Evolutionary conservation across 2,113 vertebrate species (phyloP), one percentile per base, ranked within the genome.

Genomic region (Porphyrio hochstetteri): DNA sequence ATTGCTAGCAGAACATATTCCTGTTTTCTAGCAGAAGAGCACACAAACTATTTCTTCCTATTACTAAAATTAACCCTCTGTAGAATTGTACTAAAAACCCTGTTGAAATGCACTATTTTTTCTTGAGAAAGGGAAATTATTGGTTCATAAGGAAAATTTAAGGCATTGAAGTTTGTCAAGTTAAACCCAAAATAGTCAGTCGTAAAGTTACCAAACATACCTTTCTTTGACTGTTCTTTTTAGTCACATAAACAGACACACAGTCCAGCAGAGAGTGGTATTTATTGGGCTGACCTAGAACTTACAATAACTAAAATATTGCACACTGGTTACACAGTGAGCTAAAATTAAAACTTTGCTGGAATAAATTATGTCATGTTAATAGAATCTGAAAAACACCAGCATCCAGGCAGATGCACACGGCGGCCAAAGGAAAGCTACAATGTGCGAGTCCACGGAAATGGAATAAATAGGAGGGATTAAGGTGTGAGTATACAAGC

Each of bases 321-420:
- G 36, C 76, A 88, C 4, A 13, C 36, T 83, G 59, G 91, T 94
- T 92, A 90, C 56, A 75, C 44, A 79, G 63, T 70, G 50, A 92
- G 57, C 81, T 95, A 95, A 97, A 96, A 92, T 94, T 93, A 96
- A 95, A 93, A 78, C 77, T 75, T 92, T 89, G 44, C 83, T 92
- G 86, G 91, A 96, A 93, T 85, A 94, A 87, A 84, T 70, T 87
- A 88, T 76, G 77, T 95, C 88, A 93, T 36, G 20, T 82, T 76
- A 85, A 72, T 33, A 89, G 95, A 93, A 93, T 95, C 70, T 93
- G 86, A 89, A 89, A 92, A 96, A 87, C 77, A 87, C 17, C 69
- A 82, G 44, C 82, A 72, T 93, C 69, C 86, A 79, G 77, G 65
- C 78, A 59, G 64, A 80, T 67, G 38, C 3, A 31, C 81, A 33